Base-by-base conservation (phyloP, 2,888 invertebrate species). In the Mesorhabditis spiculigera region DNA sequence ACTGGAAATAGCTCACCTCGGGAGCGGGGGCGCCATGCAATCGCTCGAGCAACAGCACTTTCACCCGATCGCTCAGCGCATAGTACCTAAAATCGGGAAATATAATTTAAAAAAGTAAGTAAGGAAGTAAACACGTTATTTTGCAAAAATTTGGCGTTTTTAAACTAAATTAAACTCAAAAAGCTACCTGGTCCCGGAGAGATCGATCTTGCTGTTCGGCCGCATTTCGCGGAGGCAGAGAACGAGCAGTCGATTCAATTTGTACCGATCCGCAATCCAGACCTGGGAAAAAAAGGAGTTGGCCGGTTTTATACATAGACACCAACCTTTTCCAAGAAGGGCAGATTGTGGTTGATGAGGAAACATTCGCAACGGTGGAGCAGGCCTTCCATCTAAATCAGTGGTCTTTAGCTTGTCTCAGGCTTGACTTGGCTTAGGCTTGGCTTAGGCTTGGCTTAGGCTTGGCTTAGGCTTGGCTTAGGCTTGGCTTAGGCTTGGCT, bases 351-450 rank as follows among this genome's bases (percentile, higher is more conserved):
- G 66, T 75, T 77, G 66, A 84, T 81, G 6, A 85, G 78, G 68
- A 85, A 85, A 68, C 85, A 83, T 69, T 86, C 85, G 68, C 86
- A 85, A 6, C 85, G 80, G 71, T 85, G 84, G n/a, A 86, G 70
- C 1, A 85, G 76, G n/a, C 85, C 85, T 70, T 85, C 85, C 84
- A 86, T 85, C 82, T 85, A 72, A 61, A 78, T 68, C 43, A 58
- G n/a, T 13, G n/a, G 58, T 13, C 8, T 13, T 13, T 13, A n/a
- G 8, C 58, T 50, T 50, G 58, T 13, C 58, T 13, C 8, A 50
- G 58, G 10, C 58, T 50, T 50, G 58, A 50, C 58, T 13, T 13
- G n/a, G 58, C 58, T n/a, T 50, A 13, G 58, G n/a, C 58, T 13
- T 13, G n/a, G 58, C 28, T 28, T 13, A 50, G 10, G 0, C 8